Base-by-base conservation (phyloP, 2,797 vertebrate species). In the Dromococcyx pavoninus region DNA sequence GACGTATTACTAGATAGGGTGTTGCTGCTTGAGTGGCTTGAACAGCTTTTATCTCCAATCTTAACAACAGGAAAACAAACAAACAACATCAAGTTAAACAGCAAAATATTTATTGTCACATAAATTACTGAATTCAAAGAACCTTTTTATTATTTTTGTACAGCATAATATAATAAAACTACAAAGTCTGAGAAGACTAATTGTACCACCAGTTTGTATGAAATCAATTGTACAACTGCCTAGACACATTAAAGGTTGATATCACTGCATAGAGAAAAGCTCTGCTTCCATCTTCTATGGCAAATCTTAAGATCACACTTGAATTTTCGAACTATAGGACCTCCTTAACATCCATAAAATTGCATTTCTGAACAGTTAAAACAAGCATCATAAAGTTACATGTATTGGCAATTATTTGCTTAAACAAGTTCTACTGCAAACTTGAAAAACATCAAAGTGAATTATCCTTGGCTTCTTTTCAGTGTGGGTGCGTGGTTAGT, bases 1-100 rank as follows among this genome's bases (percentile, higher is more conserved):
- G 99, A 99, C 35, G 99, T 98, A 71, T 98, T 99, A 96, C 99
- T 99, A 58, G 99, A 99, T 28, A 99, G 98, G 8, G 99, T 99
- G 96, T 99, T 99, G 97, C 99, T 99, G 97, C 99, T 99, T 28
- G 99, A 99, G 97, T 98, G 99, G 93, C 99, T 99, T 15, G 99
- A 99, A 91, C 98, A 98, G 97, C 97, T 99, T 96, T 99, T 99
- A 91, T 99, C 99, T 41, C 98, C 98, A 28, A 98, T 98, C 99
- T 99, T 97, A 81, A 77, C 71, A 66, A 64, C 25, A 79, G 85
- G n/a, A 82, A 88, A 91, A 56, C 30, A 85, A 86, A 71, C 30
- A 74, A 79, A 44, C 21, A 72, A 1, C 30, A 50, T 69, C 66
- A 81, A 72, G 69, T 61, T 67, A 95, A 92, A 61, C 9, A 46